Evolutionary conservation across 2,888 invertebrate species (phyloP).

Genomic region (Platerodrilus igneus): DNA sequence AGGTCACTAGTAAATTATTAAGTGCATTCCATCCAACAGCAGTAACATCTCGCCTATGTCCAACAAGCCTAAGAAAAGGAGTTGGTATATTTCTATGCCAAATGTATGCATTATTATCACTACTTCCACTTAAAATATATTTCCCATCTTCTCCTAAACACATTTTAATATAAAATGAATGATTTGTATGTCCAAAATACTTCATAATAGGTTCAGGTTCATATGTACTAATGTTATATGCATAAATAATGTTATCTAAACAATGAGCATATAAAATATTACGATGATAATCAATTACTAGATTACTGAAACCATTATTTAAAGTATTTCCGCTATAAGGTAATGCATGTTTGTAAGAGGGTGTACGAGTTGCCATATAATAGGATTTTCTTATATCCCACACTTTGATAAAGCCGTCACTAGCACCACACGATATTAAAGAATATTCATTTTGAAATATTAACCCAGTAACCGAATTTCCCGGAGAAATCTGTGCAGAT

Average conservation of each 20-base stretch:
- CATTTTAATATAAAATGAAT: conserved; percentile 81
- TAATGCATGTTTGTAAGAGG: conserved; percentile 66
- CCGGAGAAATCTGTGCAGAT: conserved; percentile 46
- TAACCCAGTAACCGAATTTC: conserved; percentile 76
- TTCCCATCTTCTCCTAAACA: conserved; percentile 74
- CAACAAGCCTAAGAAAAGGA: conserved; percentile 66
- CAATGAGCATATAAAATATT: conserved; percentile 78
- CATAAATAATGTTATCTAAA: conserved; percentile 81
- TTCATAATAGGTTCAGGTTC: conserved; percentile 59
- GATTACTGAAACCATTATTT: conserved; percentile 70
- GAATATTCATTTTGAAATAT: conserved; percentile 76
- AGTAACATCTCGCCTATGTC: conserved; percentile 83
- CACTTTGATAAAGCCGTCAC: conserved; percentile 75
- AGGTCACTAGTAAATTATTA: conserved; percentile 67
- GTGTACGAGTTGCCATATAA: conserved; percentile 61
- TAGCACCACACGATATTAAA: conserved; percentile 80
- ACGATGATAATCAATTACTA: conserved; percentile 66
- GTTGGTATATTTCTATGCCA: conserved; percentile 67
- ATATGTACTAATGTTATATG: conserved; percentile 73
- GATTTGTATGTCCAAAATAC: conserved; percentile 71
- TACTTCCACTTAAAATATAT: conserved; percentile 84
- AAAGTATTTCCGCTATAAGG: conserved; percentile 70
- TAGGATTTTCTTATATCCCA: conserved; percentile 87
- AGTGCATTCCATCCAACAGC: conserved; percentile 74
- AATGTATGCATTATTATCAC: conserved; percentile 79